Conservation (phyloP, 2,113 vertebrate species). For the Eubucco bourcierii region DNA sequence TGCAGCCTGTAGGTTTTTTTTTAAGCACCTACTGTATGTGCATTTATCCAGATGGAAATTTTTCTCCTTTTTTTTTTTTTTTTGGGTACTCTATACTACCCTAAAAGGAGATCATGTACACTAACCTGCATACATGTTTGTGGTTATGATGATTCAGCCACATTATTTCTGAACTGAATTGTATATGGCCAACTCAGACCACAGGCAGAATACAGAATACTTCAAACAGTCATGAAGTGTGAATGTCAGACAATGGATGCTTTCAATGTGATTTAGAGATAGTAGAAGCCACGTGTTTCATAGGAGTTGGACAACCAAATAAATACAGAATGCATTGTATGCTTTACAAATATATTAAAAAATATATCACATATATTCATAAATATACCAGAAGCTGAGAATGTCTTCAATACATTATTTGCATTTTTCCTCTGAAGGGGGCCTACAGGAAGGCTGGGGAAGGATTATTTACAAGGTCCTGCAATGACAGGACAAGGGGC, state of each 20-base stretch:
- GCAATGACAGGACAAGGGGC: too few species aligned
- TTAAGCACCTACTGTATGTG: neutral
- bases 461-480: too few species aligned
- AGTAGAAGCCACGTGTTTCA: neutral
- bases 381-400: neutral
- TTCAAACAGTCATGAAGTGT: neutral
- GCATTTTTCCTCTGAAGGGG: too few species aligned
- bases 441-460: too few species aligned
- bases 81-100: neutral
- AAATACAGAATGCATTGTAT: neutral
- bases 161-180: neutral
- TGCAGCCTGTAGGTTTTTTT: neutral
- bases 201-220: neutral
- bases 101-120: neutral
- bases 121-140: neutral
- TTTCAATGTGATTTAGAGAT: neutral
- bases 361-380: neutral
- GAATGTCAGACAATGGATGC: neutral
- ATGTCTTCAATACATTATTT: neutral
- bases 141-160: neutral
- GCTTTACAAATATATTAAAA: neutral
- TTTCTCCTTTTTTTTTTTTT: neutral
- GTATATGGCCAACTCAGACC: neutral
- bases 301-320: neutral
- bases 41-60: neutral